Percentiles rank a stretch among this genome's conserved stretches.
These are phyloP conservation scores for Pterostichus niger DNA, from an alignment of 2,888 invertebrate species.

Conservation along the genomic window DNA sequence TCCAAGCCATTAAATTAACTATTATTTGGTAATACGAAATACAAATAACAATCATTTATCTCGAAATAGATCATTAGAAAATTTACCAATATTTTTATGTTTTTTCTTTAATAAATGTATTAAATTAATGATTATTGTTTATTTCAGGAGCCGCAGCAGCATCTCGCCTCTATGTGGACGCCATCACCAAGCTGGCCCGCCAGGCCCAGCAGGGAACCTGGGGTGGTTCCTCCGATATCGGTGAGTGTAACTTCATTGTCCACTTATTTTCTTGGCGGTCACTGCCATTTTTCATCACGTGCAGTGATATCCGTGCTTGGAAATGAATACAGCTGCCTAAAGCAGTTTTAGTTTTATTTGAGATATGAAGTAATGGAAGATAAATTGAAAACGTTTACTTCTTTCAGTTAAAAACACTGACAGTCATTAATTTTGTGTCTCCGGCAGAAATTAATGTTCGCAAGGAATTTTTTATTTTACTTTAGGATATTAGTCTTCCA, in stretches of 20 bases:
- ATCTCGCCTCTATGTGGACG: conserved; percentile 92
- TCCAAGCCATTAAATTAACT: too few species aligned
- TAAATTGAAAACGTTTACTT: conserved; percentile 49
- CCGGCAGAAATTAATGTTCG: conserved; percentile 49
- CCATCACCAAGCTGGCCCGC: conserved; percentile 91
- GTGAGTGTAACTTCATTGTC: conserved; percentile 79
- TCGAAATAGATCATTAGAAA: too few species aligned
- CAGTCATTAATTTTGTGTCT: conserved; percentile 58
- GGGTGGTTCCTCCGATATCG: conserved; percentile 94
- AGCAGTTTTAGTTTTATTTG: conserved; percentile 15
- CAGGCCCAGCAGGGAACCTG: conserved; percentile 95
- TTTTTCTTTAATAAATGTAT: background rate
- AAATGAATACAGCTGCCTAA: conserved; percentile 43
- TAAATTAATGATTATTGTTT: background rate
- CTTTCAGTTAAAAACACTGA: conserved; percentile 42
- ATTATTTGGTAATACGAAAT: too few species aligned
- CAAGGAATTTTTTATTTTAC: conserved; percentile 29
- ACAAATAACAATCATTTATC: too few species aligned
- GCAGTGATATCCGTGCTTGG: background rate
- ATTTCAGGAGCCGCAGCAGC: conserved; percentile 91
- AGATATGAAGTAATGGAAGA: conserved; percentile 44
- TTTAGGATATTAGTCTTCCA: conserved; percentile 21
- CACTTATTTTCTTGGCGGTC: conserved; percentile 21
- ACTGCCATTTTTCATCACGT: conserved; percentile 13
- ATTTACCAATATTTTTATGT: too few species aligned